Conservation (phyloP, 1,140 invertebrate genomes). For the Augochlora pura region DNA sequence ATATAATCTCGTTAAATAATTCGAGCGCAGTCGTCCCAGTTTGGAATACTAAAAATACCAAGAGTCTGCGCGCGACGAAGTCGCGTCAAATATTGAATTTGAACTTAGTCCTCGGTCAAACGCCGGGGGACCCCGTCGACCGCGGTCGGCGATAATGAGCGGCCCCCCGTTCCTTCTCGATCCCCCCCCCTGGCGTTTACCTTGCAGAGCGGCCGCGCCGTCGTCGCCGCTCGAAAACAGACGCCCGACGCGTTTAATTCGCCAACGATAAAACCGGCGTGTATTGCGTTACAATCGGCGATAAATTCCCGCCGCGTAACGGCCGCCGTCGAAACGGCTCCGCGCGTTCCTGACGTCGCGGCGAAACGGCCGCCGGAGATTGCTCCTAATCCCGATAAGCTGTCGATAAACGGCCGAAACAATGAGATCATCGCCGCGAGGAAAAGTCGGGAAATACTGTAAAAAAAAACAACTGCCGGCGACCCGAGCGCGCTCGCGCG, state of each 20-base stretch:
- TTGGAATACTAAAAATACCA: too few relatives aligned
- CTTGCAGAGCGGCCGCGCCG: neutral
- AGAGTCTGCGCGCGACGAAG: too few relatives aligned
- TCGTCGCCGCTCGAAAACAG: slow-evolving; percentile 7
- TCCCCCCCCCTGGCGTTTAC: neutral
- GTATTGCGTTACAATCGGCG: slow-evolving; percentile 16
- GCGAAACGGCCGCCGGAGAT: slow-evolving; percentile 12
- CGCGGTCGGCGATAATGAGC: too few relatives aligned
- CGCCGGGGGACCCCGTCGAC: neutral
- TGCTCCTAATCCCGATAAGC: slow-evolving; percentile 40
- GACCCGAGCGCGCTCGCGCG: slow-evolving; percentile 11
- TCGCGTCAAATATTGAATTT: neutral
- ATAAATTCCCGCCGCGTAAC: slow-evolving; percentile 8
- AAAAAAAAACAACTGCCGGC: slow-evolving; percentile 4
- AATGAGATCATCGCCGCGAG: slow-evolving; percentile 38
- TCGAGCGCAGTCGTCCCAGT: too few relatives aligned
- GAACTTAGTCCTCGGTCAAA: neutral
- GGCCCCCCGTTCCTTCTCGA: neutral
- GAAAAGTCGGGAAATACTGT: slow-evolving; percentile 19
- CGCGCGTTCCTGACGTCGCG: neutral
- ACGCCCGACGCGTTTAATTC: slow-evolving; percentile 2
- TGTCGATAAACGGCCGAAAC: slow-evolving; percentile 28
- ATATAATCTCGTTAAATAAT: too few relatives aligned
- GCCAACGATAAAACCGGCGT: slow-evolving; percentile 21
- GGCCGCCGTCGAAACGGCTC: neutral